Evolutionary conservation across 2,797 vertebrate species (phyloP).

Genomic region (Apogon hyalosoma): DNA sequence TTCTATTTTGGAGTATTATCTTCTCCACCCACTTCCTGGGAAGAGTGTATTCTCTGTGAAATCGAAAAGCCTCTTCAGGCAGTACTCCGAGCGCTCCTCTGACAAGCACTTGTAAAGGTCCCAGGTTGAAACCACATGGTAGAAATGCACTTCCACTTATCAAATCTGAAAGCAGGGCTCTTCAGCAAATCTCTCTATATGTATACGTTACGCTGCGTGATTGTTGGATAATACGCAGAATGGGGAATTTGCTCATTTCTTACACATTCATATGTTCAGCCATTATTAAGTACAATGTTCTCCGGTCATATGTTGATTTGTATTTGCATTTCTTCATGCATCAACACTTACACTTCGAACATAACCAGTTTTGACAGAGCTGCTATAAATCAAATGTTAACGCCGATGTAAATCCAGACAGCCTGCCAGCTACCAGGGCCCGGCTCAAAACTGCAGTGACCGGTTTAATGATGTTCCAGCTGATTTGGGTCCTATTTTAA

Average conservation of each 20-base stretch:
- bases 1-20: slow-evolving; percentile 80
- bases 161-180: slow-evolving; percentile 66
- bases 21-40: slow-evolving; percentile 82
- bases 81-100: slow-evolving; percentile 66
- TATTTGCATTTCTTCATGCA: slow-evolving; percentile 62
- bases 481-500: slow-evolving; percentile 85
- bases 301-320: slow-evolving; percentile 45
- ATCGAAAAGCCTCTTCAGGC: slow-evolving; percentile 83
- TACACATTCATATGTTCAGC: slow-evolving; percentile 54
- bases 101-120: slow-evolving; percentile 78
- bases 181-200: slow-evolving; percentile 42
- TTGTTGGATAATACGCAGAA: slow-evolving; percentile 49
- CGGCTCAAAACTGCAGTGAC: slow-evolving; percentile 63
- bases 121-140: slow-evolving; percentile 77
- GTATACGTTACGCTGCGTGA: slow-evolving; percentile 39
- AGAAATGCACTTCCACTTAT: slow-evolving; percentile 75
- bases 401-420: slow-evolving; percentile 76
- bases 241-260: slow-evolving; percentile 44
- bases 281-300: slow-evolving; percentile 32
- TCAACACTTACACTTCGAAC: slow-evolving; percentile 58
- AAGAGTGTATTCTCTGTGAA: slow-evolving; percentile 78
- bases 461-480: slow-evolving; percentile 68
- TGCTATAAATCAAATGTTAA: slow-evolving; percentile 78
- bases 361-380: slow-evolving; percentile 51
- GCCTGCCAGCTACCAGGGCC: slow-evolving; percentile 62